Conservation (phyloP, 2,113 vertebrate genomes). For the Helogale parvula region DNA sequence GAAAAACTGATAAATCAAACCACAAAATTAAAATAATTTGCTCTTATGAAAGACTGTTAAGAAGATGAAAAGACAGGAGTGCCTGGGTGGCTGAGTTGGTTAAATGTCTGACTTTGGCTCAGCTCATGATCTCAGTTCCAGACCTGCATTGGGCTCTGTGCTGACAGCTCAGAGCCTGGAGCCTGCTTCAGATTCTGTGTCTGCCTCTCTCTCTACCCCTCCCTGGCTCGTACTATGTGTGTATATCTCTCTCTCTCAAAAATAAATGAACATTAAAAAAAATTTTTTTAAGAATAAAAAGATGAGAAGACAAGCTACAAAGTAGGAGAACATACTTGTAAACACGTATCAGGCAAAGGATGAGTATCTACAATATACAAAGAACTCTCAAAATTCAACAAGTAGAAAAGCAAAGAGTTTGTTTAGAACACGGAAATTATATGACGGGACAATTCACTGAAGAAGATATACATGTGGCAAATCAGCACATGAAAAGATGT, state of each 20-base stretch:
- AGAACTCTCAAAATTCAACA: background rate
- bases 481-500: background rate
- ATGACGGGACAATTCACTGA: background rate
- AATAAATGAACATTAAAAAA: too few relatives aligned
- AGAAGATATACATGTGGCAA: background rate
- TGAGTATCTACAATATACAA: background rate
- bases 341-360: background rate
- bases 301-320: background rate
- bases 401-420: background rate
- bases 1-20: background rate
- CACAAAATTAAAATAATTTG: background rate
- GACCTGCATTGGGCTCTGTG: too few relatives aligned
- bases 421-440: background rate
- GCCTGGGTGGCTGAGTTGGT: too few relatives aligned
- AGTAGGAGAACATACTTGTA: background rate
- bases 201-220: too few relatives aligned
- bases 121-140: too few relatives aligned
- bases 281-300: background rate
- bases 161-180: too few relatives aligned
- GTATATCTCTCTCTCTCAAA: too few relatives aligned
- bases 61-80: background rate
- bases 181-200: too few relatives aligned
- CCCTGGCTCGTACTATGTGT: too few relatives aligned
- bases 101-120: too few relatives aligned
- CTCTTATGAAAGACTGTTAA: background rate